Evolutionary conservation across 2,888 invertebrate species (phyloP), one percentile per base, ranked within the genome.

Genomic region (Morpho helenor): DNA sequence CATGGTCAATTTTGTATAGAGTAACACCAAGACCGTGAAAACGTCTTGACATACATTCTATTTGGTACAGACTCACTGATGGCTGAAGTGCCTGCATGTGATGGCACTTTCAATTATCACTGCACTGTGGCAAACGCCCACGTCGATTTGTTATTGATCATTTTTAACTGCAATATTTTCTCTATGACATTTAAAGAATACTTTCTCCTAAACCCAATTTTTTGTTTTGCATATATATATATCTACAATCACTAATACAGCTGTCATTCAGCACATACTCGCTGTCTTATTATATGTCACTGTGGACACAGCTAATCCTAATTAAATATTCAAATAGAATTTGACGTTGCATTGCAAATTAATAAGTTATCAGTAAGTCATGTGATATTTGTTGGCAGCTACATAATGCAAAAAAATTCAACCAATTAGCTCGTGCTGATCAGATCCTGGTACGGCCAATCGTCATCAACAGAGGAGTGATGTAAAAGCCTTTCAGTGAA

Each of bases 401-500:
- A 52, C 46, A 57, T 60, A 68, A 70, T 69, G 70, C 69, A 76
- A 67, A 67, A 75, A 79, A 81, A 78, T 81, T 74, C 70, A 71
- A 68, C 70, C 75, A 80, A 82, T 85, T 78, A 80, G 74, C 72
- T 72, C 75, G 76, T 75, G 70, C 75, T 68, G 76, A 73, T 82
- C 80, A 78, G 83, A 87, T 89, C 89, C 90, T 89, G 89, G 89
- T 87, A 82, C 78, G 76, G 70, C 81, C 84, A 79, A 80, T 80
- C 80, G 79, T 70, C 75, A 64, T 71, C 68, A 75, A 68, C 70
- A 66, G 73, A 75, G 75, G 76, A 73, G 75, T 85, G 89, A 88
- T 84, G 89, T 88, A 89, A 88, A 89, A 87, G 76, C 73, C 87
- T 89, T 87, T 87, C 87, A 88, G 87, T 77, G 80, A 73, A 80